Evolutionary conservation across 2,113 vertebrate species (phyloP), one percentile per base, ranked within the genome.

Genomic region (Percina caprodes): DNA sequence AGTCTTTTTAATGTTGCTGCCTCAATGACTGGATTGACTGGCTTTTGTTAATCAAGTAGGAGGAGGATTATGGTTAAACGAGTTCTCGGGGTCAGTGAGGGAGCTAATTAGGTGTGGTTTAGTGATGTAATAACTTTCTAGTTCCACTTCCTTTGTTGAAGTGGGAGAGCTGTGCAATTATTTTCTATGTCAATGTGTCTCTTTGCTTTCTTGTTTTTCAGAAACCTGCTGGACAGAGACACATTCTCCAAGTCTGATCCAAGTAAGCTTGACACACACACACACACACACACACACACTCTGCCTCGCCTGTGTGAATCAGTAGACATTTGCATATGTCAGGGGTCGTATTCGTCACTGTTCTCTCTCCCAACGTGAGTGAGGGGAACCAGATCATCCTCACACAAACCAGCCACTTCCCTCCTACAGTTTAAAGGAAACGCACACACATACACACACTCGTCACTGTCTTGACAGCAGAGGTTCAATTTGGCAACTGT

Each of bases 171-270:
- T 21, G 18, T 72, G 71, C 61, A 51, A 30, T 75, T 16, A 5
- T n/a, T 59, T 74, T 65, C 71, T 19, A 70, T 21, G 1, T 62
- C 73, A 76, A 23, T 35, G 56, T 66, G 74, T 73, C 24, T 70
- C 52, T 82, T 70, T 86, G 45, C 85, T 85, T 60, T 80, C 42
- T 88, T 90, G 61, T 86, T 82, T 92, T 84, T 74, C 91, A 96
- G 95, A 91, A 95, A 95, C 86, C 93, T 95, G 63, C 96, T 99
- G 93, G 98, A 99, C 92, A 96, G 97, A 96, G 98, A 99, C 93
- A 99, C 98, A 0, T 98, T 98, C 95, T 97, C 97, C 89, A 98
- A 98, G 89, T 98, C 97, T 52, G 97, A 98, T 94, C 97, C 97
- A 39, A 97, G 97, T 98, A 96, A 97, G 97, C 12, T 33, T 45